Base-by-base conservation (phyloP, 2,113 vertebrate species). In the Xenopus borealis region DNA sequence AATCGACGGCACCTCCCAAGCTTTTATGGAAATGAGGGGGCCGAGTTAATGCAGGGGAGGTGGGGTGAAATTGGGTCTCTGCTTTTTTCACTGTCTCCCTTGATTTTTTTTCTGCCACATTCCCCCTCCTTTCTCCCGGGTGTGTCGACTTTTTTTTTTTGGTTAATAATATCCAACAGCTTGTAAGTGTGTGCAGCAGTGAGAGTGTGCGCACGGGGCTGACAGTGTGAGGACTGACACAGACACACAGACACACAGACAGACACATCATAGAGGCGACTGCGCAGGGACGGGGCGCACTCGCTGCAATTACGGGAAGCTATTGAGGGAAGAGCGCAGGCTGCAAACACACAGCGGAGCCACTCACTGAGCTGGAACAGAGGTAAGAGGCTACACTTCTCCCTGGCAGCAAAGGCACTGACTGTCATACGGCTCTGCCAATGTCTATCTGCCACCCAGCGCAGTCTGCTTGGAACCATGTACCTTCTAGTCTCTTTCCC, bases 161-260 rank as follows among this genome's bases (percentile, higher is more conserved):
- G 78, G 82, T 90, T 88, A 89, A 87, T 91, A 89, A 88, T 86
- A 89, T 82, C 81, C 84, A 83, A 72, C 82, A 84, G 84, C 84
- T 87, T 89, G 82, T 85, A 88, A 89, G 84, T 72, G 75, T 40
- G 33, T 3, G 68, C 85, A 7, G 68, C 85, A 81, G 83, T 88
- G 88, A 88, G 86, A 89, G 85, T 86, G 72, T 47, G 72, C 87
- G 81, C 82, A 83, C 12, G 27, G 27, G 81, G 81, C 33, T 40
- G 33, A 83, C 80, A 71, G 78, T 72, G 86, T 82, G 83, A 84
- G 87, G 47, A 12, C 47, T 55, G 30, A 1, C 0, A 33, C 33
- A 2, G 23, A 40, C 23, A 30, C 10, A 40, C 62, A 64, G 30
- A 27, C 23, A 27, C 23, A 27, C 23, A n/a, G n/a, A n/a, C n/a